Evolutionary conservation across 2,797 vertebrate genomes (phyloP).

Genomic region (Vultur gryphus): DNA sequence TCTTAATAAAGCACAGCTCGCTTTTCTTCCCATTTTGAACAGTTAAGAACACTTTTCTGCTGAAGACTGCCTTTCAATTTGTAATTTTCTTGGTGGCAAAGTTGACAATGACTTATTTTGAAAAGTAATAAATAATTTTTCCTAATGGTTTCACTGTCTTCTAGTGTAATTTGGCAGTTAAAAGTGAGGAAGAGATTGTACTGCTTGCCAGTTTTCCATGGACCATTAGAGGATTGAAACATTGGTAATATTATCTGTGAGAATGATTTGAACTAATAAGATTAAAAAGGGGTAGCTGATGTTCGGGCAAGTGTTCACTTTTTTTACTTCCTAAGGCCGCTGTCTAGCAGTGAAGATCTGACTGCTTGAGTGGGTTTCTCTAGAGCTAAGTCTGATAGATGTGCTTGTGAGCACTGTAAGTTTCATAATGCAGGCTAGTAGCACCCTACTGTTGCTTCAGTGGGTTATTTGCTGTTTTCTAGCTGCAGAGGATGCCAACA

Average conservation of each 20-base stretch:
- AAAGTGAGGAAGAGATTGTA: neutral
- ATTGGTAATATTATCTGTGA: neutral
- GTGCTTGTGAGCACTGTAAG: neutral
- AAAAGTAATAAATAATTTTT: neutral
- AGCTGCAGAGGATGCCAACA: neutral
- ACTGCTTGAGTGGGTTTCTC: neutral
- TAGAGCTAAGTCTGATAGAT: neutral
- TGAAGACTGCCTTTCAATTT: neutral
- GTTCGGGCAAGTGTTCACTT: neutral
- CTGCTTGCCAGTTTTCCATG: neutral
- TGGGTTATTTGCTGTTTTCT: neutral
- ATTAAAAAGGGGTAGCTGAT: neutral
- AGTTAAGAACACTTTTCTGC: neutral
- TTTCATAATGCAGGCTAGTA: neutral
- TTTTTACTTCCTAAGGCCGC: neutral
- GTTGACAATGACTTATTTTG: neutral
- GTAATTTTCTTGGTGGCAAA: neutral
- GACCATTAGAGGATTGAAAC: neutral
- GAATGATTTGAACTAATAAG: neutral
- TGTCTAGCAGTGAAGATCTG: neutral
- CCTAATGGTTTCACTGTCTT: neutral
- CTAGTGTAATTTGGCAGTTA: neutral
- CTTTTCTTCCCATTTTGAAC: neutral
- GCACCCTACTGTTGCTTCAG: neutral
- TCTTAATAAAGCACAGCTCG: neutral